phyloP scores from a whole-genome alignment of 1,140 invertebrate species.

The Zaprionus gabonicus region DNA sequence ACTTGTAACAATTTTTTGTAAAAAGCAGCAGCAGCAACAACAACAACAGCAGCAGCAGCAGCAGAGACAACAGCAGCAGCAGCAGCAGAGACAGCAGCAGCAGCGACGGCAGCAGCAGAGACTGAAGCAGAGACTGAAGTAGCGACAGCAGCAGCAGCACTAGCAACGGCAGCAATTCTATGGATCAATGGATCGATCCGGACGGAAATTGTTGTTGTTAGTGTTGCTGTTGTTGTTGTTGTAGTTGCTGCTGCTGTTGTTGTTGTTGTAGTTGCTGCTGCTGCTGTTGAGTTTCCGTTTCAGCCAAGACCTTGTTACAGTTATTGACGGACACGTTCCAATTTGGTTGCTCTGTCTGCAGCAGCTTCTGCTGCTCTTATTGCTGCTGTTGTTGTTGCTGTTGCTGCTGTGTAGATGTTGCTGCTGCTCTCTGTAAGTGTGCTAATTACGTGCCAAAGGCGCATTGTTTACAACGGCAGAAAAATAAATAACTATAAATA shows the following conservation, averaged over 20 bases:
- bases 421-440: conserved; percentile 61
- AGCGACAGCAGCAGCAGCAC: conserved; percentile 7
- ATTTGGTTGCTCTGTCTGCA: conserved; percentile 42
- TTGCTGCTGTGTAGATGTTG: conserved; percentile 24
- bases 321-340: conserved; percentile 80
- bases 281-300: conserved; percentile 58
- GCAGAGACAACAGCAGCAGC: neutral
- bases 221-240: conserved; percentile 19
- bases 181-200: conserved; percentile 16
- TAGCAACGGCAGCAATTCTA: conserved; percentile 24
- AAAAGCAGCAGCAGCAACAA: conserved; percentile 24
- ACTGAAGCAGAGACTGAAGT: neutral
- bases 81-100: conserved; percentile 24
- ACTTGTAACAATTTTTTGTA: conserved; percentile 50
- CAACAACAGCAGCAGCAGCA: conserved; percentile 21
- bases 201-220: conserved; percentile 23
- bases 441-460: conserved; percentile 81
- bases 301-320: conserved; percentile 74
- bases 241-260: too few species aligned
- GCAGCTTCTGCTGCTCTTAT: neutral
- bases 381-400: conserved; percentile 4
- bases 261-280: conserved; percentile 16
- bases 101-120: conserved; percentile 7
- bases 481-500: conserved; percentile 80
- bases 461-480: conserved; percentile 73